Percentiles rank a stretch among this genome's conserved stretches.
phyloP scores from a whole-genome alignment of 2,113 vertebrate genomes.

The Notarius quadriscutis region DNA sequence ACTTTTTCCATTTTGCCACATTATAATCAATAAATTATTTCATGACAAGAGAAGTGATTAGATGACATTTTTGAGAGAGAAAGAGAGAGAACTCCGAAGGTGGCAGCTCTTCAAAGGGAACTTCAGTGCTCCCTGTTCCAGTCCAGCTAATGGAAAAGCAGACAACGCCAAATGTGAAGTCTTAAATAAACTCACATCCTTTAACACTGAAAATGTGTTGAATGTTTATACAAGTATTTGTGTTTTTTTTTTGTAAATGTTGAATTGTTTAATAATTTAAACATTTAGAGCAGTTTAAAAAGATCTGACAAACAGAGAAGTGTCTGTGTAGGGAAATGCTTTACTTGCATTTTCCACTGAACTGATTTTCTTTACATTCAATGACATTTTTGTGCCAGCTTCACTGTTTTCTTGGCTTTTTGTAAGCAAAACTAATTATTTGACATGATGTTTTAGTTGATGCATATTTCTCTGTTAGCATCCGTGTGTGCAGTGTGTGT shows the following conservation, averaged over 20 bases:
- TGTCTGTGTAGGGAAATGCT: neutral
- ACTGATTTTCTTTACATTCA: neutral
- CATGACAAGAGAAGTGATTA: neutral
- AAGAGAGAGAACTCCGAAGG: neutral
- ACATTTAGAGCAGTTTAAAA: neutral
- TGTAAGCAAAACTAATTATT: neutral
- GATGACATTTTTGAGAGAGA: neutral
- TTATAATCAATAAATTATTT: neutral
- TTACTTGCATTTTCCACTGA: neutral
- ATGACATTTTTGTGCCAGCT: neutral
- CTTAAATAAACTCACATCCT: neutral
- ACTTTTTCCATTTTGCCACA: neutral
- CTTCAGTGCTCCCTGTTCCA: constrained; percentile 2
- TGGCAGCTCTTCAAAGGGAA: constrained; percentile 34
- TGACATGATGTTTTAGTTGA: neutral
- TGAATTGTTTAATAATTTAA: neutral
- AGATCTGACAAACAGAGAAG: neutral
- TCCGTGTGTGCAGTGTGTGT: neutral
- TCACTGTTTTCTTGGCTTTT: neutral
- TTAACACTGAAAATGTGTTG: neutral
- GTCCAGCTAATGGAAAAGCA: constrained; percentile 41
- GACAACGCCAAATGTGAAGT: constrained; percentile 26
- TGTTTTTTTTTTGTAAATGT: neutral
- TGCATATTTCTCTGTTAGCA: neutral
- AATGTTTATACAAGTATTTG: neutral